Evolutionary conservation across 2,797 vertebrate species (phyloP).

Genomic region (Sebastes iracundus): DNA sequence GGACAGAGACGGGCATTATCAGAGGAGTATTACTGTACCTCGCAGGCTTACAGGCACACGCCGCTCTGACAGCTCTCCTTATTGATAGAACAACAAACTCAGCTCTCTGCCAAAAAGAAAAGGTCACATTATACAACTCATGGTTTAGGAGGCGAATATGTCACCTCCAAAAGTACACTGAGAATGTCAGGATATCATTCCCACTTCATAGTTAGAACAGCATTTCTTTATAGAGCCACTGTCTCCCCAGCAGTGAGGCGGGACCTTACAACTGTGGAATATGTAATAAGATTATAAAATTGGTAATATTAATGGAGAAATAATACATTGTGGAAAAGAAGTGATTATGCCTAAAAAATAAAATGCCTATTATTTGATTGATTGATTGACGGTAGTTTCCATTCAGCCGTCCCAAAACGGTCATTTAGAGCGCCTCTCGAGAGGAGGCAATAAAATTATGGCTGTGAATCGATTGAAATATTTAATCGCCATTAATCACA

Average conservation of each 20-base stretch:
- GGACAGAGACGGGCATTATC: conserved; percentile 57
- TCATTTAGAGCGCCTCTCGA: too few species aligned
- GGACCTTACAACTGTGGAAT: background rate
- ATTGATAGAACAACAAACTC: conserved; percentile 58
- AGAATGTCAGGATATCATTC: conserved; percentile 41
- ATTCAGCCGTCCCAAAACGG: too few species aligned
- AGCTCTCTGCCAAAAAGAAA: conserved; percentile 49
- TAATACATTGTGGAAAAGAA: background rate
- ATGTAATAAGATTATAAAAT: background rate
- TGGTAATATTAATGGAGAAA: background rate
- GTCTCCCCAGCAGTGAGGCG: background rate
- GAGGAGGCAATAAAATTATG: too few species aligned
- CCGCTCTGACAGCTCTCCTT: conserved; percentile 41
- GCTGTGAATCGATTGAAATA: too few species aligned
- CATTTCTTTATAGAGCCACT: background rate
- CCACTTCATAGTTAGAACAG: background rate
- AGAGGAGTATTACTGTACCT: conserved; percentile 55
- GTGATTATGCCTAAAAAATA: background rate
- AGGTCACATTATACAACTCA: conserved; percentile 60
- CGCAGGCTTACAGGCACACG: conserved; percentile 34
- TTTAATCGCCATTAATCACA: too few species aligned
- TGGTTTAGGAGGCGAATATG: conserved; percentile 20
- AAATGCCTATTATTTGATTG: background rate
- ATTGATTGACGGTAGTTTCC: too few species aligned
- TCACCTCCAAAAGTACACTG: conserved; percentile 12